Base-by-base conservation (phyloP, 2,888 invertebrate species). In the Neocrepidodera transversa region DNA sequence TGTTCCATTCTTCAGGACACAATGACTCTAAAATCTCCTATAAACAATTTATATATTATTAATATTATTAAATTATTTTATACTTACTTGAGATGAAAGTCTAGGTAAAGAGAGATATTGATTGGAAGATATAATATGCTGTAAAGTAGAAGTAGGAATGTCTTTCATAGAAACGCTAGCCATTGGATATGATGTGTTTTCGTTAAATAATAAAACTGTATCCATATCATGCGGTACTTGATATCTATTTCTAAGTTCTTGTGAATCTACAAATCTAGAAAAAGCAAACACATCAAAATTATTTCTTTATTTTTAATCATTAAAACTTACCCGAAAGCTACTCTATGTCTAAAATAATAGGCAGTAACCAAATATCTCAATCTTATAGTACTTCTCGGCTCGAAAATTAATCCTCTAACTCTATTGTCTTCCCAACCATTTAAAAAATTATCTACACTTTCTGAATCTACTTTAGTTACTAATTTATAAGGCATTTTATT, bases 341-440 rank as follows among this genome's bases (percentile, higher is more conserved):
- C 91, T 65, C 92, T 83, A 72, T 92, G 90, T 69, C 91, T 85
- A 78, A 93, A 93, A 76, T 90, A 89, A 80, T 89, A 95, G 28
- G 96, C 95, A 63, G 92, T 88, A 63, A 95, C 85, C 65, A 96
- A 83, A 81, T 96, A 97, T 64, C 97, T 82, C 54, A 97, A 83
- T 50, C 95, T 86, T 53, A 93, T 87, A 8, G 86, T 86, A 63
- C 84, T 85, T 59, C 87, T 83, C 61, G 90, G 90, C 74, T 93
- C 91, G 79, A 96, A 92, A 71, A 97, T 89, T 55, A 97, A 81
- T 23, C 92, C 95, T 65, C 96, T 86, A 36, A 97, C 93, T 78
- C 89, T 86, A 79, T 97, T 97, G 81, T 97, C 97, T 61, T 86
- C 86, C 90, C 96, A 97, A 52, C 95, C 94, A 42, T 86, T 86